phyloP scores from a whole-genome alignment of 2,113 vertebrate genomes.

The Cercopithecus mona region DNA sequence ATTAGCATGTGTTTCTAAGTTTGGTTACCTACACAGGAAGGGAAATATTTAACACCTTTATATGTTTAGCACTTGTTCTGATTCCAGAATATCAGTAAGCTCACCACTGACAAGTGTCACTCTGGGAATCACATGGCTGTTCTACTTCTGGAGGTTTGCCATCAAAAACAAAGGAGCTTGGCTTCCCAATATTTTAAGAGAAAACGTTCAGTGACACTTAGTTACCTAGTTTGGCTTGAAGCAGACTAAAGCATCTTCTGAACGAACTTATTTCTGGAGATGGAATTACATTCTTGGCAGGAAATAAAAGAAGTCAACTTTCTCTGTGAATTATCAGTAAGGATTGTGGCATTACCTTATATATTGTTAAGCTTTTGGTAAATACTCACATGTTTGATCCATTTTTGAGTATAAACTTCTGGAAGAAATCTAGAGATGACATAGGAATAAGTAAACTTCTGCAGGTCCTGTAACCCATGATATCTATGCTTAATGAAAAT shows the following conservation, averaged over 20 bases:
- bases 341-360: background rate
- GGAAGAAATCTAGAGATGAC: background rate
- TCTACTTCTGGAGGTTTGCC: background rate
- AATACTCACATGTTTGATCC: background rate
- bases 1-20: background rate
- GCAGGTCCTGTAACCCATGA: background rate
- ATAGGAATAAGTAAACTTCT: background rate
- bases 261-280: background rate
- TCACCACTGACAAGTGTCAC: background rate
- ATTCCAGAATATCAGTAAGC: background rate
- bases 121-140: background rate
- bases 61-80: background rate
- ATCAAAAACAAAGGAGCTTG: background rate
- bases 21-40: background rate
- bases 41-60: background rate
- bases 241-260: background rate
- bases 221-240: background rate
- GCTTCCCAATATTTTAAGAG: background rate
- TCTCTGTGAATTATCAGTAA: background rate
- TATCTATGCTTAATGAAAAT: background rate
- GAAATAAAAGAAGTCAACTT: background rate
- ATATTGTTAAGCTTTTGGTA: background rate
- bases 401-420: background rate
- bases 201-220: background rate
- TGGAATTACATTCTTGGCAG: background rate